Conservation (phyloP, 2,888 invertebrate species). For the Clitarchus hookeri region DNA sequence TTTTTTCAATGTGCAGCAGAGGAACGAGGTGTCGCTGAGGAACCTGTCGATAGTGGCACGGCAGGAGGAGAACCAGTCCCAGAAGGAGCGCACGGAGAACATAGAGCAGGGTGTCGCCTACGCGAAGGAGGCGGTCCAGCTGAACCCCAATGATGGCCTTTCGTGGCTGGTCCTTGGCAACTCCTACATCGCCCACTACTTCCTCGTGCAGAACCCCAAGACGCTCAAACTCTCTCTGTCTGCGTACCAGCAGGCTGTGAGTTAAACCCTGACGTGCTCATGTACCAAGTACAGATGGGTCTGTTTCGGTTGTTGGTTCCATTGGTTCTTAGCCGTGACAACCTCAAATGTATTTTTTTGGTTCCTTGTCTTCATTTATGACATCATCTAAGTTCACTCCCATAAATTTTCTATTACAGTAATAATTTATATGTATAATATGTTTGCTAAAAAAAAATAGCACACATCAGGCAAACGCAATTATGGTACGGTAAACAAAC, state of each 20-base stretch:
- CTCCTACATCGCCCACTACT: slow-evolving; percentile 81
- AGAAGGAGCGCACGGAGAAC: slow-evolving; percentile 62
- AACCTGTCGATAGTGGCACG: slow-evolving; percentile 81
- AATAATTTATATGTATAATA: too few relatives aligned
- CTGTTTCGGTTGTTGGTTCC: too few relatives aligned
- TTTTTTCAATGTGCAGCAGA: slow-evolving; percentile 58
- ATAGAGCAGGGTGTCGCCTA: slow-evolving; percentile 73
- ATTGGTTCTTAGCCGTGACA: too few relatives aligned
- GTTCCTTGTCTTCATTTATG: too few relatives aligned
- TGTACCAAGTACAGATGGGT: too few relatives aligned
- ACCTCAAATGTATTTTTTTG: too few relatives aligned
- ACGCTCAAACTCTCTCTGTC: slow-evolving; percentile 74
- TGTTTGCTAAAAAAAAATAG: too few relatives aligned
- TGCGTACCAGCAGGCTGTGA: slow-evolving; percentile 80
- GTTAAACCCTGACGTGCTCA: slow-evolving; percentile 42
- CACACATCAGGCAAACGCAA: too few relatives aligned
- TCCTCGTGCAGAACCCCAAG: slow-evolving; percentile 73
- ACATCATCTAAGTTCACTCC: too few relatives aligned
- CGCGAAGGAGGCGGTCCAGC: slow-evolving; percentile 80
- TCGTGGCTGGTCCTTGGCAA: slow-evolving; percentile 87
- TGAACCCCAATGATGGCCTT: slow-evolving; percentile 76
- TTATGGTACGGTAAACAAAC: too few relatives aligned
- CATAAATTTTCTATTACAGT: too few relatives aligned
- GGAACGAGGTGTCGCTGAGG: slow-evolving; percentile 75
- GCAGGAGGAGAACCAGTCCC: slow-evolving; percentile 61